phyloP scores from a whole-genome alignment of 1,140 invertebrate species.

The Caerostris extrusa region DNA sequence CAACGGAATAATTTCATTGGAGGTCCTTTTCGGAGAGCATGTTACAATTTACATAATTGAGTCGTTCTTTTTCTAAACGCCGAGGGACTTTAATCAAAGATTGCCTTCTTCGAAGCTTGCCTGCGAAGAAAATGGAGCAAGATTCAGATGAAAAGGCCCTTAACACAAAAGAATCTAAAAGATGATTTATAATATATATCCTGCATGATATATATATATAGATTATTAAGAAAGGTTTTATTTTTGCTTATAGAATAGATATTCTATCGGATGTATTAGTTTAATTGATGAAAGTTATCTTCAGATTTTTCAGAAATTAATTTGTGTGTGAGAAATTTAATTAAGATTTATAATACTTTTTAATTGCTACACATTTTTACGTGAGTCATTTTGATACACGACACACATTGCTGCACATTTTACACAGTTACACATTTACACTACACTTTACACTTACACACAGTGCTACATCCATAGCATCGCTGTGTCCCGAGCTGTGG shows the following conservation, averaged over 20 bases:
- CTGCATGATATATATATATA: neutral
- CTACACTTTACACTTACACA: too few species aligned
- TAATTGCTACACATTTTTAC: neutral
- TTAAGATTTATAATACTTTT: neutral
- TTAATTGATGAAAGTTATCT: neutral
- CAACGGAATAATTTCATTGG: conserved; percentile 52
- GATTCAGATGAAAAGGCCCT: conserved; percentile 35
- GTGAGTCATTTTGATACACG: too few species aligned
- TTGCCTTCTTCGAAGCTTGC: neutral
- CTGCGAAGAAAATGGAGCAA: neutral
- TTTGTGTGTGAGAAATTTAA: neutral
- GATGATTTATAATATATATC: conserved; percentile 29
- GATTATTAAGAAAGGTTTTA: conserved; percentile 37
- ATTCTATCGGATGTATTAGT: neutral
- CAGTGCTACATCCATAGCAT: too few species aligned
- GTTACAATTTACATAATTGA: conserved; percentile 71
- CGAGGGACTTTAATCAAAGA: conserved; percentile 54
- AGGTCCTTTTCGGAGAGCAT: conserved; percentile 15
- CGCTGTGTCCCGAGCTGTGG: too few species aligned
- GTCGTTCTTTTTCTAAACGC: conserved; percentile 41
- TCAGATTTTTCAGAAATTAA: neutral
- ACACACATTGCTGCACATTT: too few species aligned
- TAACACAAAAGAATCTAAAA: conserved; percentile 40
- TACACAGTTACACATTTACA: too few species aligned
- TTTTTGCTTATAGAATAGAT: too few species aligned